phyloP scores from a whole-genome alignment of 2,888 invertebrate genomes.

The Athalia rosae region DNA sequence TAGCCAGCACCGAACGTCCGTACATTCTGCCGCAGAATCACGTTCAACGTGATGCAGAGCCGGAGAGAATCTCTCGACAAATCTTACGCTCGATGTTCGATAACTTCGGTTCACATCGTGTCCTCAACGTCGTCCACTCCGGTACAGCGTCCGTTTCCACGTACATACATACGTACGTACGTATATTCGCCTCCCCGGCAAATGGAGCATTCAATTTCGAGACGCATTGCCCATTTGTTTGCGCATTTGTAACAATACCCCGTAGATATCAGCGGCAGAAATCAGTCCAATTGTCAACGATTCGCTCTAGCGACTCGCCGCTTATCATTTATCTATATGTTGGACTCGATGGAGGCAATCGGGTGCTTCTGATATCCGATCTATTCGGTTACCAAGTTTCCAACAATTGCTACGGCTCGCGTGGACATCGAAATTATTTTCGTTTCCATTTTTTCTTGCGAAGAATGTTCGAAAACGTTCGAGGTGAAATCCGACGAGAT shows the following conservation, averaged over 20 bases:
- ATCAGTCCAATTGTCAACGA: conserved; percentile 27
- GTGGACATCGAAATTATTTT: too few relatives aligned
- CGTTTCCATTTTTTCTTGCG: too few relatives aligned
- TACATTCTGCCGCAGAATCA: too few relatives aligned
- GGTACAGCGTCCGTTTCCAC: conserved; percentile 15
- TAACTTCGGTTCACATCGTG: conserved; percentile 5
- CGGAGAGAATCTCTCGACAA: not conserved
- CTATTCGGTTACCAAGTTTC: too few relatives aligned
- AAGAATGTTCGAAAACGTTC: too few relatives aligned
- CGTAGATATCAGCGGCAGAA: conserved; percentile 1
- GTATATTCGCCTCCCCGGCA: too few relatives aligned
- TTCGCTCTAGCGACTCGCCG: not conserved
- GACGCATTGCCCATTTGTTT: conserved; percentile 30
- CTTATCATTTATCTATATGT: not conserved
- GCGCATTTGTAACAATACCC: not conserved
- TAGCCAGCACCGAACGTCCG: too few relatives aligned
- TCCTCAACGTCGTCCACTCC: not conserved
- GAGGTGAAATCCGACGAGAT: too few relatives aligned
- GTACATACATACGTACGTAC: too few relatives aligned
- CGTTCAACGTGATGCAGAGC: too few relatives aligned
- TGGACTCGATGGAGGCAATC: not conserved
- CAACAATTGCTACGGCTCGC: too few relatives aligned
- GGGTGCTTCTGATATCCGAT: too few relatives aligned
- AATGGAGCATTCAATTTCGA: conserved; percentile 18
- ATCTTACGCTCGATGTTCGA: conserved; percentile 27